Percentiles rank a stretch among this genome's conserved stretches.
Evolutionary conservation across 2,113 vertebrate species (phyloP).

Genomic region (chimpanzee (Pan troglodytes)): NHGRI_mPanTro3-v2.1_pri NC_072410.2:121246501-121247000

Average conservation of each 20-base stretch:
- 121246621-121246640: not conserved
- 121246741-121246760: not conserved
- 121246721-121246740: not conserved
- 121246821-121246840: not conserved
- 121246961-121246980: slow-evolving; percentile 79
- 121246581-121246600: slow-evolving; percentile 68
- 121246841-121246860: not conserved
- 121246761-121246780: not conserved
- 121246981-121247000: slow-evolving; percentile 95
- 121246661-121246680: not conserved
- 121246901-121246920: slow-evolving; percentile 80
- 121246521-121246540: slow-evolving; percentile 93
- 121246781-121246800: not conserved
- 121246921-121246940: slow-evolving; percentile 77
- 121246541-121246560: slow-evolving; percentile 82
- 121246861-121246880: too few species aligned
- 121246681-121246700: not conserved
- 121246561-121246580: slow-evolving; percentile 56
- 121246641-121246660: fast-evolving
- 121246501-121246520: slow-evolving; percentile 94
- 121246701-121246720: not conserved
- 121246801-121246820: not conserved
- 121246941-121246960: slow-evolving; percentile 79
- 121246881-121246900: not conserved
- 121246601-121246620: not conserved